Evolutionary conservation across 2,113 vertebrate species (phyloP).

Genomic region (Pampusana beccarii): DNA sequence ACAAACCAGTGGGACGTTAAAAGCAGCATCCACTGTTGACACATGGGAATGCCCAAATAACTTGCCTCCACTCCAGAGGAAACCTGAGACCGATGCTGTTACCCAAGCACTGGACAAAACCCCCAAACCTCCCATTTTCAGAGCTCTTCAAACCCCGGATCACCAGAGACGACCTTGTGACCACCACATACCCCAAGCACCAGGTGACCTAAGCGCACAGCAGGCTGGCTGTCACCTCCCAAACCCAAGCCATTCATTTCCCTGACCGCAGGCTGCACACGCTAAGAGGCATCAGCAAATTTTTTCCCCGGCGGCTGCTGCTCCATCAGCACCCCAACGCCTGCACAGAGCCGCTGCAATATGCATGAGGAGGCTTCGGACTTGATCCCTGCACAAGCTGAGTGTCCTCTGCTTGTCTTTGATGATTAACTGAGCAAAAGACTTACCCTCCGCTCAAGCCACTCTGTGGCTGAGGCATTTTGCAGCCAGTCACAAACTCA

Average conservation of each 20-base stretch:
- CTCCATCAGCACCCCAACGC: background rate
- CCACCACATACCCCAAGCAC: fast-evolving
- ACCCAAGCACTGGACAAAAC: background rate
- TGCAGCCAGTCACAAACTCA: slow-evolving; percentile 41
- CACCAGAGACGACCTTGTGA: background rate
- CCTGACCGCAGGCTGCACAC: background rate
- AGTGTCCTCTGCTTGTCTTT: slow-evolving; percentile 58
- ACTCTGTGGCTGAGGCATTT: background rate
- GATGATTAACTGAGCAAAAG: slow-evolving; percentile 50
- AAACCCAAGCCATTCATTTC: background rate
- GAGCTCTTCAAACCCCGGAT: background rate
- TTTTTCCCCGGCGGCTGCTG: background rate
- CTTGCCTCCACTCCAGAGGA: background rate
- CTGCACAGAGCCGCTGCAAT: background rate
- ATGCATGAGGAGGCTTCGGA: slow-evolving; percentile 7
- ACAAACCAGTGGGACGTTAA: background rate
- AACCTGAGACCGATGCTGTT: background rate
- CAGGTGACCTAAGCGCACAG: background rate
- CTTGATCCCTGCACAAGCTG: slow-evolving; percentile 5
- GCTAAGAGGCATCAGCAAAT: background rate
- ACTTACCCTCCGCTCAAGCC: slow-evolving; percentile 9
- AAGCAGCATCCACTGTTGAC: background rate
- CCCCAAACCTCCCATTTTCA: background rate
- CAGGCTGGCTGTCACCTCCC: background rate
- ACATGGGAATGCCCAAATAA: background rate